Evolutionary conservation across 2,888 invertebrate species (phyloP).

Genomic region (Oscheius sp.): DNA sequence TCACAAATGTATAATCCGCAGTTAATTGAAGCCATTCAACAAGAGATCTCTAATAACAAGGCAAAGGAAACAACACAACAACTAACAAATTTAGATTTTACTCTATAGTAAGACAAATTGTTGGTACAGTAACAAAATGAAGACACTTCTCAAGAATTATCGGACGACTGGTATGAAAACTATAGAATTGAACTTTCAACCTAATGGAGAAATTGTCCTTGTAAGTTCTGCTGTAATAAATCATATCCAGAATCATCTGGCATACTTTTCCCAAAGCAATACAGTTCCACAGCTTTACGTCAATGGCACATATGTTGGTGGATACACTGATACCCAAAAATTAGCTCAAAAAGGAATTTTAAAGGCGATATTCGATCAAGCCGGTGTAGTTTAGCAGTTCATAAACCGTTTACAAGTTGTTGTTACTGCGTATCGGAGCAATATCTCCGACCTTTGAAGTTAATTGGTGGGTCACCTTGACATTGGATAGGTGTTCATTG

Average conservation of each 20-base stretch:
- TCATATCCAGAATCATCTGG: constrained; percentile 40
- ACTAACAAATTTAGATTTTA: constrained; percentile 46
- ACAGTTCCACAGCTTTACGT: constrained; percentile 60
- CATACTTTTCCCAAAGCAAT: constrained; percentile 45
- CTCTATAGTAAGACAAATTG: constrained; percentile 63
- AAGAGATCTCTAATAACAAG: constrained; percentile 7
- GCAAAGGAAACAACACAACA: not conserved
- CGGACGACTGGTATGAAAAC: constrained; percentile 56
- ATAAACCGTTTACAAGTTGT: not conserved
- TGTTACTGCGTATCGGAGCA: not conserved
- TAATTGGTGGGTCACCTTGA: constrained; percentile 28
- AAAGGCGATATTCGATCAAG: constrained; percentile 39
- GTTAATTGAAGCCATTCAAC: not conserved
- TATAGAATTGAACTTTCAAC: constrained; percentile 53
- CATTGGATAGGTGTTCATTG: constrained; percentile 16
- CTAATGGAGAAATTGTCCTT: constrained; percentile 53
- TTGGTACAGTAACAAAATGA: constrained; percentile 55
- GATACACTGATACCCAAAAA: constrained; percentile 49
- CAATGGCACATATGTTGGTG: constrained; percentile 54
- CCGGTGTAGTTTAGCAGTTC: constrained; percentile 32
- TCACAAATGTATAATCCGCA: no score
- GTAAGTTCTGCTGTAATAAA: constrained; percentile 25
- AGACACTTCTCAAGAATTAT: constrained; percentile 51
- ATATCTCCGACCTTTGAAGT: constrained; percentile 2
- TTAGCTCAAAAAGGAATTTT: constrained; percentile 49